These are phyloP conservation scores for Mythimna albipuncta DNA, from an alignment of 2,888 invertebrate species.

Conservation along the genomic window DNA sequence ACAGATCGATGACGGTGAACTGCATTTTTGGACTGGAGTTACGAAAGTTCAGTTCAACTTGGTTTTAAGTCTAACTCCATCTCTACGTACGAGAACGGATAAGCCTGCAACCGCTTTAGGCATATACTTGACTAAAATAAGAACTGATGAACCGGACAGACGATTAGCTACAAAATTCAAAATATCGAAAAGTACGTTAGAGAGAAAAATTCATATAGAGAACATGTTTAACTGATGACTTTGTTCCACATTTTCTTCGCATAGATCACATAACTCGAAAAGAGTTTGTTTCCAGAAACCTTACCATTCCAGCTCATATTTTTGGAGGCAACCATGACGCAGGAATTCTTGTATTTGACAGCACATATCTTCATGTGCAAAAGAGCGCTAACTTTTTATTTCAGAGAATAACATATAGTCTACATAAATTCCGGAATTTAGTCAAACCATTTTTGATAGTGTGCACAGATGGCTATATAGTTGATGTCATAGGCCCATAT, in stretches of 20 bases:
- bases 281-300: constrained; percentile 38
- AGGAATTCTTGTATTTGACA: constrained; percentile 35
- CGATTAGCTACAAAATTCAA: constrained; percentile 25
- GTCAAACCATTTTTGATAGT: constrained; percentile 35
- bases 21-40: background rate
- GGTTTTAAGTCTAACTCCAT: constrained; percentile 28
- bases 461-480: constrained; percentile 35
- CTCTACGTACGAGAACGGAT: constrained; percentile 38
- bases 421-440: constrained; percentile 26
- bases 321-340: constrained; percentile 19
- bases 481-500: constrained; percentile 32
- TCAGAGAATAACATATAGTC: constrained; percentile 44
- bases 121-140: background rate
- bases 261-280: constrained; percentile 19
- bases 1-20: background rate
- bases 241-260: constrained; percentile 33
- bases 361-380: constrained; percentile 49
- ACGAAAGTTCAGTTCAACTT: background rate
- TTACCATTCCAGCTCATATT: constrained; percentile 19
- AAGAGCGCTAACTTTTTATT: constrained; percentile 51
- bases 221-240: constrained; percentile 43
- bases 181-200: constrained; percentile 64
- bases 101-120: constrained; percentile 41
- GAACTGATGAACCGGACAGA: constrained; percentile 29
- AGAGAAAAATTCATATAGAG: constrained; percentile 82